These are phyloP conservation scores for Tinea trinotella DNA, from an alignment of 2,888 invertebrate genomes.

Conservation along the genomic window DNA sequence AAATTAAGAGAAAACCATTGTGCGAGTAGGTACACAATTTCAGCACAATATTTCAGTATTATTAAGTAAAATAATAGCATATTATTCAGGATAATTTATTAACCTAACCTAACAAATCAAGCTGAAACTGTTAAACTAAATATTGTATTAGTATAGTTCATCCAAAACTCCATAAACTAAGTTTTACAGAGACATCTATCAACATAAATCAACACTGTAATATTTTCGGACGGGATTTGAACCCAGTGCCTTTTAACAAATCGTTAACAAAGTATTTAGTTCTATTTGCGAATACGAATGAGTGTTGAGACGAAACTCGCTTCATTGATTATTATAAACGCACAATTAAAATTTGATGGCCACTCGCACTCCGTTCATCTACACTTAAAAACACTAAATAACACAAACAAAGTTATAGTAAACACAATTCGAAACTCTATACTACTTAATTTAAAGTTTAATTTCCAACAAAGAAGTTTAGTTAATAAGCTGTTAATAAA, in stretches of 20 bases:
- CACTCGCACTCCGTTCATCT: constrained; percentile 66
- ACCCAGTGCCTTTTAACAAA: neutral
- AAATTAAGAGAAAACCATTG: too few relatives aligned
- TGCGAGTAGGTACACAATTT: too few relatives aligned
- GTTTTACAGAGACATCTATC: too few relatives aligned
- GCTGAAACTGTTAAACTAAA: too few relatives aligned
- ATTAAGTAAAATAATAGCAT: too few relatives aligned
- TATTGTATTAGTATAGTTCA: too few relatives aligned
- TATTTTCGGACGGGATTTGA: neutral
- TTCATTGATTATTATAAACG: constrained; percentile 71
- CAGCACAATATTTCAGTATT: too few relatives aligned
- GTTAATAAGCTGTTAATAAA: constrained; percentile 37
- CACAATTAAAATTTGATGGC: constrained; percentile 71
- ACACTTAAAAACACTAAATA: constrained; percentile 36
- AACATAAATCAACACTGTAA: too few relatives aligned
- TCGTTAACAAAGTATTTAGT: constrained; percentile 31
- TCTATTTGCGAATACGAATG: constrained; percentile 48
- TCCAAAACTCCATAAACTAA: too few relatives aligned
- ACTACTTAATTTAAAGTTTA: neutral
- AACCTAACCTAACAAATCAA: too few relatives aligned
- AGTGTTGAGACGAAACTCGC: constrained; percentile 49
- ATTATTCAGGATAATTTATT: too few relatives aligned
- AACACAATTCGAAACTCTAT: neutral
- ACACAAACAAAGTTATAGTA: neutral
- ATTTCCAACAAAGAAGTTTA: neutral